Conservation (phyloP, 2,113 vertebrate species). For the Mirounga angustirostris region DNA sequence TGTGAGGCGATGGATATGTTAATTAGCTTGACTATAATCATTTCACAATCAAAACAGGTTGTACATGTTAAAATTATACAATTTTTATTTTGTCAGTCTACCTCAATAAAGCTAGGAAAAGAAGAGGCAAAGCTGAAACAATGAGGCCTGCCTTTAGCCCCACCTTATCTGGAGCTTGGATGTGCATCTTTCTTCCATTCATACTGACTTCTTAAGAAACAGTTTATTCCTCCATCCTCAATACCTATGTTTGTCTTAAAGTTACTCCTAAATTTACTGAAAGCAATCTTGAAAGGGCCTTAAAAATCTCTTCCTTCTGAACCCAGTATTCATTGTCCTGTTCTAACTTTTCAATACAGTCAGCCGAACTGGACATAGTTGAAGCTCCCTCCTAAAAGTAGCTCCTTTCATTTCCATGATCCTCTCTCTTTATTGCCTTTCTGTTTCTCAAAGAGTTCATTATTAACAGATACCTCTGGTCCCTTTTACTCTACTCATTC, state of each 20-base stretch:
- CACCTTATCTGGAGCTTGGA: background rate
- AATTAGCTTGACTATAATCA: background rate
- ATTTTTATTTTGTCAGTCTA: background rate
- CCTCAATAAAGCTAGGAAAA: background rate
- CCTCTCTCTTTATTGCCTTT: background rate
- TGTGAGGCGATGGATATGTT: background rate
- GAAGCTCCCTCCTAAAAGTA: background rate
- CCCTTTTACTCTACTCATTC: background rate
- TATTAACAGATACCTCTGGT: background rate
- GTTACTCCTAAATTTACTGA: background rate
- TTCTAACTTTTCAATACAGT: background rate
- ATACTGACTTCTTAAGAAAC: background rate
- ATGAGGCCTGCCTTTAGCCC: background rate
- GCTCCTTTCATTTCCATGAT: background rate
- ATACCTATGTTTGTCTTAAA: background rate
- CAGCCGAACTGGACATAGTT: background rate
- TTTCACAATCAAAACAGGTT: background rate
- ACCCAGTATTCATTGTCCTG: fast-evolving
- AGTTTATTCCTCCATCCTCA: background rate
- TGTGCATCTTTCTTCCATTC: background rate
- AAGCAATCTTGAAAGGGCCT: background rate
- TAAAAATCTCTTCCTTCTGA: background rate
- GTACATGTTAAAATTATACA: background rate
- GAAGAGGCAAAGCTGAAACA: background rate
- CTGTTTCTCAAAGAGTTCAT: background rate